Evolutionary conservation across 2,888 invertebrate species (phyloP), one percentile per base, ranked within the genome.

Genomic region (Corythucha ciliata): DNA sequence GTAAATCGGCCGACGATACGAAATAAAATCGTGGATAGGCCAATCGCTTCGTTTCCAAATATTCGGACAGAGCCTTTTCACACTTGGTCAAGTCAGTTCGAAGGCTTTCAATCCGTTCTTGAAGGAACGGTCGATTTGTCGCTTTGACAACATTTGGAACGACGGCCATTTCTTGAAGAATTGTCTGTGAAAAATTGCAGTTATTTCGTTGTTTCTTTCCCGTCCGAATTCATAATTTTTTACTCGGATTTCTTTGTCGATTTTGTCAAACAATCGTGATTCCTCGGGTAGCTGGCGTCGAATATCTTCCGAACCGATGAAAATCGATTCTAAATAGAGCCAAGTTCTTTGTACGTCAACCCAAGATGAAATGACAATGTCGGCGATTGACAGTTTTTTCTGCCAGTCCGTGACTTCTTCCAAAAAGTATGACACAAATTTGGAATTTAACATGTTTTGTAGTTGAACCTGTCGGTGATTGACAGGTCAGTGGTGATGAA

Each of bases 1-100:
- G 72, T 49, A 96, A 74, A 75, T 94, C 94, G 1, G 89, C 87
- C 0, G 91, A 85, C 0, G 93, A 93, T 0, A 94, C 87, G 66
- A 96, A 96, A 68, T 94, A 96, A 68, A 96, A 96, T 39, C 94
- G 76, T 12, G 94, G 94, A 71, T 92, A 94, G 0, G 88, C 87
- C 57, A 93, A 72, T 47, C 93, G 76, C 68, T 94, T 96, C 0
- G 92, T 93, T 69, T 96, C 94, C 61, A 96, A 73, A 66, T 94
- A 96, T 67, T 94, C 86, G 34, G 92, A 88, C 34, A 94, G 72
- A 0, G 93, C 93, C 69, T 94, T 94, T 67, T 96, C 94, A 68
- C 94, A 94, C 3, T 90, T 70, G n/a, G 81, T 78, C 54, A 94
- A 73, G 48, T 82, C 74, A 1, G 67, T 66, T 66, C 85, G 79